Evolutionary conservation across 2,888 invertebrate genomes (phyloP).

Genomic region (Chouioia cunea): DNA sequence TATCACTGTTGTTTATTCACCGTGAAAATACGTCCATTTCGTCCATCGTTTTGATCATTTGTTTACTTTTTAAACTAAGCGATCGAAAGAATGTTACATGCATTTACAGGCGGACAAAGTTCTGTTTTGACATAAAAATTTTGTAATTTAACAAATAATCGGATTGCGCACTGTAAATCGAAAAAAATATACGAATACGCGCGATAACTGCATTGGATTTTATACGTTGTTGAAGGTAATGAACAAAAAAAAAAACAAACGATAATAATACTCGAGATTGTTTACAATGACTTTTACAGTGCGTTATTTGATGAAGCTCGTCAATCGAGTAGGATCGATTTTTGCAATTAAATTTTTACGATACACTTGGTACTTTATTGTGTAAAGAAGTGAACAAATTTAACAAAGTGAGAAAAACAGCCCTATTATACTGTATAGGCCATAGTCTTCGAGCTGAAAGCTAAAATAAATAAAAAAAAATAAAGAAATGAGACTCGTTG

Average conservation of each 20-base stretch:
- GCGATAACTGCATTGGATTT: constrained; percentile 9
- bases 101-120: constrained; percentile 14
- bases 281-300: constrained; percentile 17
- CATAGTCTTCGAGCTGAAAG: constrained; percentile 22
- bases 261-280: constrained; percentile 12
- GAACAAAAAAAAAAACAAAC: constrained; percentile 16
- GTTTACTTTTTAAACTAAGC: constrained; percentile 20
- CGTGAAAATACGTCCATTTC: constrained; percentile 48
- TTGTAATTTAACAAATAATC: constrained; percentile 35
- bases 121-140: constrained; percentile 35
- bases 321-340: constrained; percentile 29
- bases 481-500: constrained; percentile 42
- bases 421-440: constrained; percentile 13
- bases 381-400: constrained; percentile 24
- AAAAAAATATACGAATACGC: too few species aligned
- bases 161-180: constrained; percentile 22
- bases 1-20: constrained; percentile 44
- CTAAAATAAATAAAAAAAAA: constrained; percentile 40
- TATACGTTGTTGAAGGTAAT: constrained; percentile 35
- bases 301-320: constrained; percentile 24
- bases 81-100: constrained; percentile 22
- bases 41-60: constrained; percentile 47
- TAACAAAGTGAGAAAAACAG: constrained; percentile 10
- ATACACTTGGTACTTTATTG: constrained; percentile 50
- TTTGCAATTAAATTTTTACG: constrained; percentile 53